A percentile compares a stretch with the other conserved stretches of the same genome.
Evolutionary conservation across 2,888 invertebrate species (phyloP).

Genomic region (Orgyia antiqua): DNA sequence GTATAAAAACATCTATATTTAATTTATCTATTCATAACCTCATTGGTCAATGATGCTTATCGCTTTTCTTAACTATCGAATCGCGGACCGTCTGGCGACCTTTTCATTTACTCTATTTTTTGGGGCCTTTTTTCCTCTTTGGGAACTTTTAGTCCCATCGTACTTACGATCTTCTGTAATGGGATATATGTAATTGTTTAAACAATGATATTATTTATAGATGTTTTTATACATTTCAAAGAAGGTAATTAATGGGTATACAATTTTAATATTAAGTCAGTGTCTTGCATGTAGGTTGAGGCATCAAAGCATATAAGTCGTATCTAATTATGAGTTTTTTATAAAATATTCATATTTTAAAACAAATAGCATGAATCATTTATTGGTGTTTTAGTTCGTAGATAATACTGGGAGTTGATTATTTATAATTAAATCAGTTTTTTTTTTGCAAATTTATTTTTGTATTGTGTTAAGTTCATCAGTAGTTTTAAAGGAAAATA

Average conservation of each 20-base stretch:
- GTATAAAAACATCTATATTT: slow-evolving; percentile 49
- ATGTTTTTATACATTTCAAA: slow-evolving; percentile 49
- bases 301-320: slow-evolving; percentile 48
- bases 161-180: too few relatives aligned
- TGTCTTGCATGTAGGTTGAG: slow-evolving; percentile 68
- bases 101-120: too few relatives aligned
- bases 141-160: too few relatives aligned
- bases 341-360: slow-evolving; percentile 14
- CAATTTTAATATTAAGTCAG: slow-evolving; percentile 31
- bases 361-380: slow-evolving; percentile 38
- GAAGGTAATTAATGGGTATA: slow-evolving; percentile 40
- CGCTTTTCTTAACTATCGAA: too few relatives aligned
- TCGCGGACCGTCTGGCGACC: too few relatives aligned
- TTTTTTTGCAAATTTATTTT: slow-evolving; percentile 13
- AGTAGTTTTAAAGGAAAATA: too few relatives aligned
- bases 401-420: slow-evolving; percentile 21
- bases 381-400: slow-evolving; percentile 39
- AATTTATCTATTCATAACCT: neutral
- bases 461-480: too few relatives aligned
- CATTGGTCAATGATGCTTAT: too few relatives aligned
- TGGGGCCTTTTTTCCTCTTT: too few relatives aligned
- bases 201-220: too few relatives aligned
- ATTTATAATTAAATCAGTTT: slow-evolving; percentile 13
- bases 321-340: slow-evolving; percentile 20
- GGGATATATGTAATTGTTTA: too few relatives aligned